Conservation (phyloP, 2,888 invertebrate genomes). For the Plagodis dolabraria region DNA sequence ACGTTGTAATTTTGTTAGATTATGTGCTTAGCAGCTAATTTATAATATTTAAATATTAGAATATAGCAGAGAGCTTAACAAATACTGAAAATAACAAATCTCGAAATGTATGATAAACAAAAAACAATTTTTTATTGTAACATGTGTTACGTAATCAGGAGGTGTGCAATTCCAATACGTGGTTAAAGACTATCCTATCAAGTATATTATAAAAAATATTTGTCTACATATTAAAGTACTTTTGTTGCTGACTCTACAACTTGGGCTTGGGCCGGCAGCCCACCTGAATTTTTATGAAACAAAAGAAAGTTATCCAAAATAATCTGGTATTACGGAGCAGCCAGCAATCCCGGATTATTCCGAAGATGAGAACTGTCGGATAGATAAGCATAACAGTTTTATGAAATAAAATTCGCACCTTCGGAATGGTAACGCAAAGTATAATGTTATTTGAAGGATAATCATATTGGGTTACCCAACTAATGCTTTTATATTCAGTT, state of each 20-base stretch:
- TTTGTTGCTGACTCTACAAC: conserved; percentile 30
- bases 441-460: conserved; percentile 1
- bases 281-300: conserved; percentile 50
- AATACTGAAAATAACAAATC: too few species aligned
- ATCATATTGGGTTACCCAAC: too few species aligned
- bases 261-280: conserved; percentile 30
- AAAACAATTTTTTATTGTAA: too few species aligned
- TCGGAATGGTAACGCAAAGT: not conserved
- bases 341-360: conserved; percentile 36
- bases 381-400: conserved; percentile 19
- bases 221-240: not conserved
- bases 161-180: too few species aligned
- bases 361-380: conserved; percentile 30
- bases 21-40: too few species aligned
- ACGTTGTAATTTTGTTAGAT: too few species aligned
- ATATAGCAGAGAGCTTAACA: too few species aligned
- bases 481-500: not conserved
- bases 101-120: too few species aligned
- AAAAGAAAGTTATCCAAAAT: conserved; percentile 46
- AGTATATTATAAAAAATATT: too few species aligned
- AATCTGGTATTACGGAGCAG: conserved; percentile 43
- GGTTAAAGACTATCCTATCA: too few species aligned
- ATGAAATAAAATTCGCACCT: conserved; percentile 19
- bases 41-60: too few species aligned
- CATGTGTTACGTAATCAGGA: too few species aligned